A percentile compares a stretch with the other conserved stretches of the same genome.
Conservation (phyloP, 2,888 invertebrate genomes). For the Andrena camellia region DNA sequence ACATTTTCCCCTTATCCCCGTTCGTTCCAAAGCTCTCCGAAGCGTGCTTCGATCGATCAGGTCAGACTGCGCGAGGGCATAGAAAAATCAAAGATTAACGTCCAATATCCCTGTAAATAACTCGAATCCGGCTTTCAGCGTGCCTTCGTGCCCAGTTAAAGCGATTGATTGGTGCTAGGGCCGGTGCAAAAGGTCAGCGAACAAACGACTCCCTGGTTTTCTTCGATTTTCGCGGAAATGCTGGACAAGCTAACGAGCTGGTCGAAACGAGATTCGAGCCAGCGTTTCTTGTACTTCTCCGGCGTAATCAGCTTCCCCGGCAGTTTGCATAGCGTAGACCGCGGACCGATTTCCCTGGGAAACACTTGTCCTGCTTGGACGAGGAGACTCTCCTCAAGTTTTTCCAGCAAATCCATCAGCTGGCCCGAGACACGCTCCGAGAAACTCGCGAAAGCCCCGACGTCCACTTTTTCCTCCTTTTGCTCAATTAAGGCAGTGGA, state of each 20-base stretch:
- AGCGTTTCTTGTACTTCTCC: background rate
- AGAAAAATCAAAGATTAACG: background rate
- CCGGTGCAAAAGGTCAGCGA: conserved; percentile 2
- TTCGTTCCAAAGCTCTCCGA: background rate
- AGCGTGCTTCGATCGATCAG: background rate
- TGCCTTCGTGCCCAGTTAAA: background rate
- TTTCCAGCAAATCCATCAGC: background rate
- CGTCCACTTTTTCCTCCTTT: conserved; percentile 17
- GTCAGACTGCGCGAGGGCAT: background rate
- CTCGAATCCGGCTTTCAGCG: background rate
- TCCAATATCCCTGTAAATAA: conserved; percentile 9
- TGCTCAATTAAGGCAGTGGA: conserved; percentile 7
- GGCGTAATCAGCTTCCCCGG: conserved; percentile 19
- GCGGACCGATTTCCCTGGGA: conserved; percentile 1
- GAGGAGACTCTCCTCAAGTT: background rate
- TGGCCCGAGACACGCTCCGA: background rate
- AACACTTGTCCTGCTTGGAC: background rate
- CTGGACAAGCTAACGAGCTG: conserved; percentile 27
- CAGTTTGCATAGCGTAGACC: conserved; percentile 1
- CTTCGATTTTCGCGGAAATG: conserved; percentile 18
- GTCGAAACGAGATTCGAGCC: conserved; percentile 11
- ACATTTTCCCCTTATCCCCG: background rate
- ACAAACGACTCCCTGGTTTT: background rate
- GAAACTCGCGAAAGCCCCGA: background rate
- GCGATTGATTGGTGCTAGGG: background rate